Evolutionary conservation across 2,888 invertebrate genomes (phyloP).

Genomic region (Philonicus albiceps): DNA sequence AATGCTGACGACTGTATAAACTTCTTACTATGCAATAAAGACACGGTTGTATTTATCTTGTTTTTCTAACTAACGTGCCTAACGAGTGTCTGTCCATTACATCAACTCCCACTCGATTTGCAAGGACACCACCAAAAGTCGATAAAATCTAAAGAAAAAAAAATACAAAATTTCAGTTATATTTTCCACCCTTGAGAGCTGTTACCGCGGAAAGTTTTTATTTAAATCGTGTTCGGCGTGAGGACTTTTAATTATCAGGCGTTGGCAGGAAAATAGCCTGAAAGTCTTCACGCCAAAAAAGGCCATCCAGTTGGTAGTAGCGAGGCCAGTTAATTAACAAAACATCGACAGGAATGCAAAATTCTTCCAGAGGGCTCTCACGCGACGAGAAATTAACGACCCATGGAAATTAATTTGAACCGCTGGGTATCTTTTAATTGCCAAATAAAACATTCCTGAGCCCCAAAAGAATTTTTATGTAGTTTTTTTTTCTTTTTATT

Average conservation of each 20-base stretch:
- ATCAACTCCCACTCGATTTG: neutral
- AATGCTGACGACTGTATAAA: neutral
- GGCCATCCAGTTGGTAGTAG: neutral
- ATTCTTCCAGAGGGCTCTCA: neutral
- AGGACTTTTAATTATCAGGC: neutral
- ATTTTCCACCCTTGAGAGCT: neutral
- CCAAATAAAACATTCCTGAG: neutral
- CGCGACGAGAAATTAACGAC: neutral
- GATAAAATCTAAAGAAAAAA: neutral
- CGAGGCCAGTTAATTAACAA: neutral
- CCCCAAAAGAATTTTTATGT: neutral
- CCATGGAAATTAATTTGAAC: neutral
- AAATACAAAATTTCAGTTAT: neutral
- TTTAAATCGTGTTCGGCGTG: neutral
- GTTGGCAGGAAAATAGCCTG: neutral
- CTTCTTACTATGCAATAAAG: neutral
- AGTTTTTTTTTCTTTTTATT: too few relatives aligned
- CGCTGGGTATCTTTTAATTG: neutral
- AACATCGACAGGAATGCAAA: neutral
- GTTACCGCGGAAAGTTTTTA: neutral
- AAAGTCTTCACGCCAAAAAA: neutral
- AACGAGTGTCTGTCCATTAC: neutral
- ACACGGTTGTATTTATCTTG: neutral
- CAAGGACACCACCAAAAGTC: neutral
- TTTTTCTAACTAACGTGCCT: neutral